phyloP scores from a whole-genome alignment of 2,888 invertebrate genomes.

The Steinernema carpocapsae region DNA sequence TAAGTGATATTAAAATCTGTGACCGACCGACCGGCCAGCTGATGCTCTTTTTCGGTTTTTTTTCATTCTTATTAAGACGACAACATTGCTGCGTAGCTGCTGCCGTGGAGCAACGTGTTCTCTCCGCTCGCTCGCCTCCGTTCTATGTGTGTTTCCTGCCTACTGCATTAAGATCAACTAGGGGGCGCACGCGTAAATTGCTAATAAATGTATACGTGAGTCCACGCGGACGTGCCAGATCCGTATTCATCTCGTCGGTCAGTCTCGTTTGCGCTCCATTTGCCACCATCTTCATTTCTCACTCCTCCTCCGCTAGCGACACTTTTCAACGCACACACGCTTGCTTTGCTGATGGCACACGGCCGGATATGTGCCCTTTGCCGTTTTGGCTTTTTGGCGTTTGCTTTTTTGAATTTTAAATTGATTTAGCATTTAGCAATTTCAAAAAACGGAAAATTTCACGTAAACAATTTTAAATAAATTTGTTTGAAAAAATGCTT shows the following conservation, averaged over 20 bases:
- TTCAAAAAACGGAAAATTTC: neutral
- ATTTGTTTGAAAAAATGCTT: no score
- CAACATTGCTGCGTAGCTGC: no score
- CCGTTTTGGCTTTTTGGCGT: neutral
- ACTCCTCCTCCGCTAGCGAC: conserved; percentile 28
- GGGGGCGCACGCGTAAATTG: neutral
- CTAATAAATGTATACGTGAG: neutral
- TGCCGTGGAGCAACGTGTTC: no score
- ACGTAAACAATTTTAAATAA: no score
- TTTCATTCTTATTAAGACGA: no score
- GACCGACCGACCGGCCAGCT: neutral
- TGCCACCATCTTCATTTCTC: conserved; percentile 28
- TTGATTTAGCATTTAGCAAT: neutral
- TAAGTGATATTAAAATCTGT: conserved; percentile 25
- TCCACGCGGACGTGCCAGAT: neutral
- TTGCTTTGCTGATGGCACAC: conserved; percentile 15
- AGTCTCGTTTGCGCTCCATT: conserved; percentile 24
- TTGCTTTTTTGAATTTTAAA: neutral
- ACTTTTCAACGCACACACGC: neutral
- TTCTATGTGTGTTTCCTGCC: no score
- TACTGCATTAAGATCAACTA: neutral
- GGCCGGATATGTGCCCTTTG: neutral
- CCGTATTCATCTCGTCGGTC: neutral
- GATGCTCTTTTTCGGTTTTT: conserved; percentile 1
- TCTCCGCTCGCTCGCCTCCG: no score